Base-by-base conservation (phyloP, 35 echinoderm and acorn worm genomes). In the Lytechinus pictus region DNA sequence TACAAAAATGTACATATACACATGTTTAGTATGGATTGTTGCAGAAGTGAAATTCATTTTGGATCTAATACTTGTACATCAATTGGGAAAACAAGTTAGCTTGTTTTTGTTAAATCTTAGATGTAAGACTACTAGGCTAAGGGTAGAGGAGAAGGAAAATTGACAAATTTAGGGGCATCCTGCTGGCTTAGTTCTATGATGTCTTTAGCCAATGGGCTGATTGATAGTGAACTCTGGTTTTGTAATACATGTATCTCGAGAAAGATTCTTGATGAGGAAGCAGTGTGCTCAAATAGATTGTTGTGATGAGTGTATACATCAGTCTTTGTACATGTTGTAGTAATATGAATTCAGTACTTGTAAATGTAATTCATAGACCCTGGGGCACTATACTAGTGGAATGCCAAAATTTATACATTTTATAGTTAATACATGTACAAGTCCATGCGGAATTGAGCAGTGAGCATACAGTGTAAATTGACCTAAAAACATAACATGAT, bases 101-200 rank as follows among this genome's bases (percentile, higher is more conserved):
- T 44, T 44, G 4, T 90, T 9, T 52, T 19, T 79, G n/a, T 90
- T 21, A 90, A 10, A 27, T 90, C 11, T 52, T 28, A 33, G 9
- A 79, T 90, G n/a, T 12, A 3, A 90, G 88, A 90, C 88, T 90
- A 54, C 14, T 33, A 90, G 27, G n/a, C 24, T 10, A 90, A 21
- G 52, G 88, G 88, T 7, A 52, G 8, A 90, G 29, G 10, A 54
- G 88, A 29, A 4, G 88, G 88, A 54, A 90, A 90, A 90, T 90
- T 44, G 16, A 27, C 29, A 90, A 90, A 90, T 54, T 90, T 44
- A 90, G 28, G 29, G 52, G 88, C 88, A 90, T 90, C 88, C 88
- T 90, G 88, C 88, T 90, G 66, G 66, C 66, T 79, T 79, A 79
- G 16, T 79, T 3, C 66, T 79, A 19, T 79, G 66, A 79, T 79